Conservation (phyloP, 2,888 invertebrate genomes). For the Lithophane ornitopus region DNA sequence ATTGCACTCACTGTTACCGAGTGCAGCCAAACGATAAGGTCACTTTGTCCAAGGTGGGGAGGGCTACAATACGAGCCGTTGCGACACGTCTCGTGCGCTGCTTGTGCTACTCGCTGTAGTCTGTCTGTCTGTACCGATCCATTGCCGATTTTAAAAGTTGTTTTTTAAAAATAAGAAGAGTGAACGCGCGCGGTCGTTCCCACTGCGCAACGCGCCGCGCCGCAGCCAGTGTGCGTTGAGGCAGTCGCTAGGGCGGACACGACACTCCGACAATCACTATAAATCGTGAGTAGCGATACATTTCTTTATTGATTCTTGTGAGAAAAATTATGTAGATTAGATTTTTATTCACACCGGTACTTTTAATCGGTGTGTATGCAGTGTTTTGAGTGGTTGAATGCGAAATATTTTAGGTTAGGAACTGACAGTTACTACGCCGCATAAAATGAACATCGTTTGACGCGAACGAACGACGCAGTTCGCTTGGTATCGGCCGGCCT, state of each 20-base stretch:
- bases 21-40: constrained; percentile 88
- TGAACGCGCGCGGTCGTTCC: constrained; percentile 75
- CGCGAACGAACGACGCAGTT: constrained; percentile 83
- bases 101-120: constrained; percentile 50
- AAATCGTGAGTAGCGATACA: constrained; percentile 78
- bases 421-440: constrained; percentile 85
- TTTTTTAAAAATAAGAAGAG: constrained; percentile 78
- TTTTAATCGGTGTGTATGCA: constrained; percentile 44
- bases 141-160: constrained; percentile 74
- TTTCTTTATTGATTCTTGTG: constrained; percentile 71
- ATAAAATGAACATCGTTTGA: constrained; percentile 78
- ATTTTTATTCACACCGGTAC: constrained; percentile 57
- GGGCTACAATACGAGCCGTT: constrained; percentile 76
- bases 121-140: constrained; percentile 68
- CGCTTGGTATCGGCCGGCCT: constrained; percentile 79
- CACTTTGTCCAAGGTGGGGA: constrained; percentile 83
- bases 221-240: constrained; percentile 82
- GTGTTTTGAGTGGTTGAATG: constrained; percentile 55
- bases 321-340: constrained; percentile 70
- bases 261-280: constrained; percentile 66
- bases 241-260: constrained; percentile 80
- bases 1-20: constrained; percentile 81
- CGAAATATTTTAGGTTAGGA: constrained; percentile 79
- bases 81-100: constrained; percentile 72
- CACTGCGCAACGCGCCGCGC: constrained; percentile 76